phyloP scores from a whole-genome alignment of 2,797 vertebrate species.

The Diglossa cyanea region DNA sequence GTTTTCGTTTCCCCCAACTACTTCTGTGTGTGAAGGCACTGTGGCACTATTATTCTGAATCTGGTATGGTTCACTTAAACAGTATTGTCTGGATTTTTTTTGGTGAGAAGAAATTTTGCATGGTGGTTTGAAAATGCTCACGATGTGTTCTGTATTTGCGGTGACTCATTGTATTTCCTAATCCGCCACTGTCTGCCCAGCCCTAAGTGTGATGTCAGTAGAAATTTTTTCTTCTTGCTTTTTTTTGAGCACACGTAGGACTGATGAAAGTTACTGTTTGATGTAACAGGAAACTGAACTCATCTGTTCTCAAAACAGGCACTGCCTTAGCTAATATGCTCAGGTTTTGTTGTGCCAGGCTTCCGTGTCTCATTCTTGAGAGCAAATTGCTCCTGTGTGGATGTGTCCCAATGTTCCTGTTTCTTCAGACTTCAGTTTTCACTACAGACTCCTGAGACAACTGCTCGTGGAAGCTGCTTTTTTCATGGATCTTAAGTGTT shows the following conservation, averaged over 20 bases:
- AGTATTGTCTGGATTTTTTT: neutral
- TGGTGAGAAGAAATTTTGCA: neutral
- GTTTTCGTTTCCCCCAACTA: neutral
- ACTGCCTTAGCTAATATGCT: neutral
- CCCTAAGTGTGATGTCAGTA: conserved; percentile 46
- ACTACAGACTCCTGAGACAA: neutral
- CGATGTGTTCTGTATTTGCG: neutral
- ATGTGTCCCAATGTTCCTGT: neutral
- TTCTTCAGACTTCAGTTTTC: neutral
- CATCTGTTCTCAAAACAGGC: conserved; percentile 35
- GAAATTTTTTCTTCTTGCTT: neutral
- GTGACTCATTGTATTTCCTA: conserved; percentile 59
- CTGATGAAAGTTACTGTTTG: conserved; percentile 46
- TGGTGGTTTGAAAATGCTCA: neutral
- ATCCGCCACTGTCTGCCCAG: conserved; percentile 33
- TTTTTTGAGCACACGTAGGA: neutral
- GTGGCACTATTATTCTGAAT: neutral
- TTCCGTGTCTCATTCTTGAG: neutral
- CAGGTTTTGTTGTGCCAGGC: neutral
- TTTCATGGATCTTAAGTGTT: neutral
- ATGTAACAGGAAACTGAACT: conserved; percentile 62
- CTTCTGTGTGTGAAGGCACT: neutral
- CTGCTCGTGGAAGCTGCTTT: neutral
- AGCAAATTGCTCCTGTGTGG: neutral
- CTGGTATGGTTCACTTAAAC: neutral